Evolutionary conservation across 2,888 invertebrate genomes (phyloP), one percentile per base, ranked within the genome.

Genomic region (Ephialtes manifestator): DNA sequence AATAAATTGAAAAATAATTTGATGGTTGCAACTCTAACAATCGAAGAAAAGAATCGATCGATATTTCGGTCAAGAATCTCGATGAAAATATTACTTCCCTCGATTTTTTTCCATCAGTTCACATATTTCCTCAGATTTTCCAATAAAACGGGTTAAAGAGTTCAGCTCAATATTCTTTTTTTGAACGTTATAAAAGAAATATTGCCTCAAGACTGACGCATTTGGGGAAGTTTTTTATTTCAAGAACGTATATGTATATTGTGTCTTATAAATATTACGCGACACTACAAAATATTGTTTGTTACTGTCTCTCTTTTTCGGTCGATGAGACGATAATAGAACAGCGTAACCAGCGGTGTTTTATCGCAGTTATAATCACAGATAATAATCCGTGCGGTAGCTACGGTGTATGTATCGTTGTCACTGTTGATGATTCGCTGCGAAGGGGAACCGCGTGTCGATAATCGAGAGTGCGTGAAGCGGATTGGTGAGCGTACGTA

Each of bases 361-460:
- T 79, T 76, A 85, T 75, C 79, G 75, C 70, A 55, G 78, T 43
- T 71, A 48, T 76, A 79, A 79, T 79, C 78, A 58, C 43, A 68
- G 85, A 82, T 82, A 76, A 82, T 71, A 75, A 82, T 75, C 81
- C 67, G 63, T 71, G 75, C 81, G 82, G 82, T 76, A 85, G 85
- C 58, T 53, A 39, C 60, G 24, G 43, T 24, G 31, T 51, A 43
- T 7, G 67, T 72, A 31, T 81, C 60, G 68, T 72, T 75, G 75
- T 63, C 79, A 63, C 63, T 72, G 76, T 67, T 35, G 55, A 68
- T 77, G 72, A 78, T 81, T 81, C 81, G 84, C 60, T 48, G 76
- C 20, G 51, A 35, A 74, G 67, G 74, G 78, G 65, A 75, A 75
- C 31, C 78, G 81, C 82, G 85, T 82, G 75, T 75, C 71, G 74